Evolutionary conservation across 2,797 vertebrate species (phyloP), one percentile per base, ranked within the genome.

Genomic region (Neosilurus mollespiculum): DNA sequence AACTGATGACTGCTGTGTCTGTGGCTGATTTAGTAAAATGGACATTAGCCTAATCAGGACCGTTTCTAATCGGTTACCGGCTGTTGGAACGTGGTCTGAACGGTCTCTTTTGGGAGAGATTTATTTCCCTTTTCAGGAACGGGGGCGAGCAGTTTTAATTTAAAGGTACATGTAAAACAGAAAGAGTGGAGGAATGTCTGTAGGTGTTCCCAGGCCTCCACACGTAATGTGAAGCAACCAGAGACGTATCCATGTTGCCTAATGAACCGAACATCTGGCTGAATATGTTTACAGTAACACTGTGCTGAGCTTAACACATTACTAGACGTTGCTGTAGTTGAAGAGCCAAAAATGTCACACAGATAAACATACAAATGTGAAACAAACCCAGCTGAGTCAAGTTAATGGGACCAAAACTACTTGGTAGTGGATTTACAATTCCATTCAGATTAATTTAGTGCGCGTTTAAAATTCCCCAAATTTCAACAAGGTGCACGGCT

Each of bases 11-110:
- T 6, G 26, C 24, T 34, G 0, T 14, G 12, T 77, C 56, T 15
- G 18, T 73, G 70, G 69, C 69, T 24, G 69, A 53, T 71, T 56
- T 16, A 67, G 73, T 8, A 10, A 77, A 83, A 49, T 49, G 1
- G 37, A 12, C 20, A 70, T 8, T 7, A 14, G 43, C 22, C 9
- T 56, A 75, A 75, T 56, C 53, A 34, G 1, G 18, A 30, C 18
- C 1, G 37, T 24, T n/a, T 11, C 6, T 24, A 24, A 24, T 24
- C 14, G 16, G 12, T 49, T 78, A 18, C 37, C 6, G 8, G 34
- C 22, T 62, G 37, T 16, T 59, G 49, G 59, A 61, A 61, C 6
- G 1, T 20, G 34, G n/a, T 53, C 70, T 53, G 15, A 73, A 30
- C 9, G 22, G 8, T 30, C 12, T 20, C 24, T n/a, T 14, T 37